Evolutionary conservation across 2,888 invertebrate genomes (phyloP).

Genomic region (Epistrophella euchroma): DNA sequence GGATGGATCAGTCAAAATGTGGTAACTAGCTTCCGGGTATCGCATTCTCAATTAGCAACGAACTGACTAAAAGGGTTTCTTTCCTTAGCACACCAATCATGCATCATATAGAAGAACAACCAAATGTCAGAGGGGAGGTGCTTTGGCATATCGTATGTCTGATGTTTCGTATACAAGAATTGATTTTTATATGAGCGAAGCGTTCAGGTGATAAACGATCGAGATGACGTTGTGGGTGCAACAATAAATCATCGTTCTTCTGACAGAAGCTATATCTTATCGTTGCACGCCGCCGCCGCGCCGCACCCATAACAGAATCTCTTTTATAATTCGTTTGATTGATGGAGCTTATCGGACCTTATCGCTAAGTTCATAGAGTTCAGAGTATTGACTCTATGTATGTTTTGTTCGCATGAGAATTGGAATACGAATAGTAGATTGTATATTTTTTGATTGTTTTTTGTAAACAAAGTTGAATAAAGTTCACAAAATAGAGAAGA

Average conservation of each 20-base stretch:
- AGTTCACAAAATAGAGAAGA: neutral
- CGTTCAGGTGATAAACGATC: slow-evolving; percentile 67
- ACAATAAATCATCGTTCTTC: slow-evolving; percentile 68
- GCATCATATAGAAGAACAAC: neutral
- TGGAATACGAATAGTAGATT: neutral
- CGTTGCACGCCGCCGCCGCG: neutral
- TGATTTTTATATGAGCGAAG: slow-evolving; percentile 17
- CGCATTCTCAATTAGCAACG: slow-evolving; percentile 45
- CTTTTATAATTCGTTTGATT: slow-evolving; percentile 55
- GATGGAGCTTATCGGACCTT: slow-evolving; percentile 55
- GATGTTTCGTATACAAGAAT: neutral
- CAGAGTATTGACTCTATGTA: slow-evolving; percentile 42
- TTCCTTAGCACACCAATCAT: neutral
- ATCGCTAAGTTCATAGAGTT: slow-evolving; percentile 63
- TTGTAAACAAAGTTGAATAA: slow-evolving; percentile 26
- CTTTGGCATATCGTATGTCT: neutral
- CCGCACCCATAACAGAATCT: slow-evolving; percentile 54
- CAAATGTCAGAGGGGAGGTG: neutral
- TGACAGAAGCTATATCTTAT: slow-evolving; percentile 67
- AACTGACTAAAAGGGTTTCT: slow-evolving; percentile 20
- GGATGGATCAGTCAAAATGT: slow-evolving; percentile 52
- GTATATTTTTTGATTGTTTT: neutral
- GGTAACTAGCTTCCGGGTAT: slow-evolving; percentile 73
- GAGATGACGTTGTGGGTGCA: slow-evolving; percentile 63
- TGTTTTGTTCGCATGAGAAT: slow-evolving; percentile 35